Base-by-base conservation (phyloP, 2,797 vertebrate genomes). In the Phrynocephalus forsythii region DNA sequence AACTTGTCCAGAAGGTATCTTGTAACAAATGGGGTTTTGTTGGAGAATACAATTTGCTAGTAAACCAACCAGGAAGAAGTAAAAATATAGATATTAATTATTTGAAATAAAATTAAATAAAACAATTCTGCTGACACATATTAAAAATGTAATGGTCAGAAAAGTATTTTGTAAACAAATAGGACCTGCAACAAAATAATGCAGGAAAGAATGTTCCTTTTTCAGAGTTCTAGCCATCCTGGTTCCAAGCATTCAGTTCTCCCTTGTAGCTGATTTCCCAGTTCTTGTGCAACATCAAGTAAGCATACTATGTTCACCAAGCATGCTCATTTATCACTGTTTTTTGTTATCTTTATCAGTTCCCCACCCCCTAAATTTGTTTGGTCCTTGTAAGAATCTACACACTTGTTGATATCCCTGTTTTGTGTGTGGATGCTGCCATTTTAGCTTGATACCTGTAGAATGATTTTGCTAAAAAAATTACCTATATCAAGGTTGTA, bases 1-100 rank as follows among this genome's bases (percentile, higher is more conserved):
- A 99, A 95, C 93, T 99, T 99, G 93, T 98, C 97, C 87, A 99
- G 96, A 77, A 98, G 96, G 83, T 95, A 95, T 91, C 95, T 97
- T 10, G 97, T 95, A 90, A 98, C 97, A 77, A 98, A 98, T 0
- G 95, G 94, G 16, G 96, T 96, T 92, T 97, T 96, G 86, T 97
- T 97, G 15, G 95, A 97, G 93, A 96, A 97, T 90, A 99, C 94
- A 79, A 98, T 94, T 98, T 99, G 96, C 94, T 96, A 60, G 89
- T 71, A 93, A 90, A 88, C 48, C 92, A 91, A 91, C 2, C 0
- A n/a, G 33, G 86, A 93, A 33, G 63, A 26, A 92, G 5, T 52
- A 91, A 91, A 91, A 85, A 67, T 68, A 38, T 38, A 60, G 33
- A 50, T 33, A 63, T 33, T 8, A n/a, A 63, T 63, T 67, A 69